Base-by-base conservation (phyloP, 2,113 vertebrate species). In the Sylvietta virens region DNA sequence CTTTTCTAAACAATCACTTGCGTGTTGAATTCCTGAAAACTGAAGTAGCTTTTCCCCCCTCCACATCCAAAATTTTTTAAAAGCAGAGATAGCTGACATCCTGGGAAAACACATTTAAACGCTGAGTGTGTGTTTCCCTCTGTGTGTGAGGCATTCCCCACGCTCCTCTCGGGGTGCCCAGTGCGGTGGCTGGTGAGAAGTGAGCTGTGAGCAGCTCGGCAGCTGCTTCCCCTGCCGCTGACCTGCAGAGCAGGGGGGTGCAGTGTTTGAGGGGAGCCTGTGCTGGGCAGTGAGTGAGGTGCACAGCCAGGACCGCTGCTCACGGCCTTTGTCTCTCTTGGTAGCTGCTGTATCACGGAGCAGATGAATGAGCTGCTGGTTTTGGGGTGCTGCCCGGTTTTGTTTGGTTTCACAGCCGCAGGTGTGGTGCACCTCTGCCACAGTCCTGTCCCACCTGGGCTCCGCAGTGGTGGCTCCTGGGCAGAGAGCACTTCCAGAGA, bases 361-460 rank as follows among this genome's bases (percentile, higher is more conserved):
- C 28, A 48, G 19, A 18, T 1, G 15, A 15, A 16, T 5, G 21
- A 9, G 3, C 17, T 0, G 1, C 85, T 6, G n/a, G 2, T 20
- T 45, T 16, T 27, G 22, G 37, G 3, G n/a, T 1, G 35, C 20
- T 50, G 73, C 53, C 19, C 5, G 3, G 21, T 1, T 8, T 8
- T 7, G 11, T 4, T 1, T 0, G 16, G 44, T 31, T n/a, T 17
- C 33, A 9, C 13, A 13, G 86, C 33, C 6, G 0, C 30, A 57
- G 42, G 13, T 10, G 40, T 28, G 81, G 12, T 2, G n/a, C 26
- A 1, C 10, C 31, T 10, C 64, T 77, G 64, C 58, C 66, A 6
- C 10, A 5, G 22, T 3, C 57, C 86, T 0, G 0, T 8, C 79
- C 5, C 0, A 1, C n/a, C 39, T 1, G 56, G 11, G 61, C 54